phyloP scores from a whole-genome alignment of 2,113 vertebrate genomes.

The Sisor rabdophorus region DNA sequence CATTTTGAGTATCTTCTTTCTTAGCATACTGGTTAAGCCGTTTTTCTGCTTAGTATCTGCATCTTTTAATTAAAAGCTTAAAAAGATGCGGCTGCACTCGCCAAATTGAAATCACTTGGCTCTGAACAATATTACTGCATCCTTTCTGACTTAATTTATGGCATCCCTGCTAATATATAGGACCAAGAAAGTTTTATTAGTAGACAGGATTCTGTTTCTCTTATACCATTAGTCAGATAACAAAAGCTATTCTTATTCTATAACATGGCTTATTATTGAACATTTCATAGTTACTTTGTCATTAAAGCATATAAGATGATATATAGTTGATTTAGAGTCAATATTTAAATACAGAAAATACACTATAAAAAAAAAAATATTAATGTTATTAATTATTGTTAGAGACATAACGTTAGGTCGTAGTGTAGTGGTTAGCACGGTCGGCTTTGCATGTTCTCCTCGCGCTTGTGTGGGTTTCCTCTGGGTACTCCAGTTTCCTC shows the following conservation, averaged over 20 bases:
- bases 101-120: slow-evolving; percentile 63
- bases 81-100: slow-evolving; percentile 46
- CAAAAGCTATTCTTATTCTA: slow-evolving; percentile 40
- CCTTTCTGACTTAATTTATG: slow-evolving; percentile 69
- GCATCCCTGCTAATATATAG: slow-evolving; percentile 55
- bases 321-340: no score
- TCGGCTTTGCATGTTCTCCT: no score
- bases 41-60: slow-evolving; percentile 24
- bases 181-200: slow-evolving; percentile 69
- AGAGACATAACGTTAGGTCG: no score
- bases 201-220: slow-evolving; percentile 55
- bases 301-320: no score
- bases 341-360: no score
- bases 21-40: slow-evolving; percentile 30
- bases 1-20: slow-evolving; percentile 23
- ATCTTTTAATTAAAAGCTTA: slow-evolving; percentile 66
- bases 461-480: no score
- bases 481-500: no score
- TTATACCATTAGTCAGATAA: slow-evolving; percentile 64
- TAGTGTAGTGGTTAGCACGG: no score
- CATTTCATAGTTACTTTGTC: no score
- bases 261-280: not conserved
- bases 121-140: slow-evolving; percentile 67
- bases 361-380: no score
- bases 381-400: no score